These are phyloP conservation scores for Hermetia illucens DNA, from an alignment of 1,140 invertebrate species.

Conservation along the genomic window DNA sequence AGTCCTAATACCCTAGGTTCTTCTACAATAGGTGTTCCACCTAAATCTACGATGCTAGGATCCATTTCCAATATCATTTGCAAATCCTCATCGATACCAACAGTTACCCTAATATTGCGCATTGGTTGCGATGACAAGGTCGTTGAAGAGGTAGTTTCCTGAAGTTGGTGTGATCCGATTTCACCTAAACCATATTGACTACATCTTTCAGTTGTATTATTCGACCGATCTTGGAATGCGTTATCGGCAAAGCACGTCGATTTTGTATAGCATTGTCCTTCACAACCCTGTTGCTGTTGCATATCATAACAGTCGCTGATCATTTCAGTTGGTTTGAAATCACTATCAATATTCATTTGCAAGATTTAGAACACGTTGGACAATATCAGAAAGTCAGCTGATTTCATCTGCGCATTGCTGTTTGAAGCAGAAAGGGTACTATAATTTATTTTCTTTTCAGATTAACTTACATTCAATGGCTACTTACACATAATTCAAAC, in stretches of 20 bases:
- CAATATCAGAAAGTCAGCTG: no score
- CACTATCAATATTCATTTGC: no score
- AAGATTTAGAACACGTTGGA: no score
- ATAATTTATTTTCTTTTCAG: no score
- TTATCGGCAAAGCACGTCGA: neutral
- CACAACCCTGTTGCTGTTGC: neutral
- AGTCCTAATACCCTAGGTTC: slow-evolving; percentile 15
- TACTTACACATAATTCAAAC: no score
- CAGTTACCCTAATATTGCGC: slow-evolving; percentile 34
- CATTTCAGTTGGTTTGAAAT: no score
- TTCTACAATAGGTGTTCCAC: slow-evolving; percentile 13
- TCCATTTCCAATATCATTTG: slow-evolving; percentile 48
- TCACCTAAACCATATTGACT: neutral
- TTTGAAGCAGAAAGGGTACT: no score
- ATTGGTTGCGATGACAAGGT: slow-evolving; percentile 1
- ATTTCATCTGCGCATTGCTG: no score
- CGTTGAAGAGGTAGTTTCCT: slow-evolving; percentile 4
- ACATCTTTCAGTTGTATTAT: no score
- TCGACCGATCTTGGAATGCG: no score
- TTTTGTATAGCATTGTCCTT: neutral
- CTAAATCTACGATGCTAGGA: slow-evolving; percentile 42
- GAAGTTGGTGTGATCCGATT: neutral
- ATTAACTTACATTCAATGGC: no score
- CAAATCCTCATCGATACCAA: slow-evolving; percentile 44
- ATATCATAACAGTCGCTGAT: neutral